A percentile compares a stretch with the other conserved stretches of the same genome.
Conservation (phyloP, 2,113 vertebrate species). For the Oncorhynchus kisutch region DNA sequence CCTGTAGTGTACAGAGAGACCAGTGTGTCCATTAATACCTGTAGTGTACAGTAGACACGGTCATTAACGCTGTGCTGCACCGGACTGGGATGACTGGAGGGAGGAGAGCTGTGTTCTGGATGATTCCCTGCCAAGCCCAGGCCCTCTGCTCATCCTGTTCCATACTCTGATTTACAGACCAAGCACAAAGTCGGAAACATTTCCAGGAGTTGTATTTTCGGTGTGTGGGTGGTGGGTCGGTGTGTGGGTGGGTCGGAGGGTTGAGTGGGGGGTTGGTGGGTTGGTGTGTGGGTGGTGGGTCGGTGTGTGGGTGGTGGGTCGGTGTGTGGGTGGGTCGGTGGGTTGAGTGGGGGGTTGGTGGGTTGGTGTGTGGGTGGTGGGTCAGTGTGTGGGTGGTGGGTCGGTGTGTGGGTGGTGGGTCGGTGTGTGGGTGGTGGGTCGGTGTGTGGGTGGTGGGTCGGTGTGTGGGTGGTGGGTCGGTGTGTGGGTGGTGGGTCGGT, state of each 20-base stretch:
- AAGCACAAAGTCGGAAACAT: conserved; percentile 58
- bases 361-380: too few species aligned
- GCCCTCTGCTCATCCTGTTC: conserved; percentile 38
- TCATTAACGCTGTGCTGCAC: conserved; percentile 65
- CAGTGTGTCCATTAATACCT: conserved; percentile 69
- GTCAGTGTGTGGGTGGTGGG: too few species aligned
- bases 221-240: neutral
- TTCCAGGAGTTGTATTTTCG: conserved; percentile 72
- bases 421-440: too few species aligned
- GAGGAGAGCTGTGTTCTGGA: conserved; percentile 66
- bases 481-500: too few species aligned
- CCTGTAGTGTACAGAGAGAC: conserved; percentile 67
- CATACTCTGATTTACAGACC: conserved; percentile 66
- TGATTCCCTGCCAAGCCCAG: conserved; percentile 67
- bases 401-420: too few species aligned
- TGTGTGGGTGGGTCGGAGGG: too few species aligned
- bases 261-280: too few species aligned
- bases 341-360: too few species aligned
- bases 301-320: rapidly evolving
- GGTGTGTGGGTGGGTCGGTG: too few species aligned
- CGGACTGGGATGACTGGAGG: conserved; percentile 55
- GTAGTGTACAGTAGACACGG: conserved; percentile 74
- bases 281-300: too few species aligned
- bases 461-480: too few species aligned
- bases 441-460: too few species aligned